A percentile compares a stretch with the other conserved stretches of the same genome.
Conservation (phyloP, 2,888 invertebrate species). For the Xestia xanthographa region DNA sequence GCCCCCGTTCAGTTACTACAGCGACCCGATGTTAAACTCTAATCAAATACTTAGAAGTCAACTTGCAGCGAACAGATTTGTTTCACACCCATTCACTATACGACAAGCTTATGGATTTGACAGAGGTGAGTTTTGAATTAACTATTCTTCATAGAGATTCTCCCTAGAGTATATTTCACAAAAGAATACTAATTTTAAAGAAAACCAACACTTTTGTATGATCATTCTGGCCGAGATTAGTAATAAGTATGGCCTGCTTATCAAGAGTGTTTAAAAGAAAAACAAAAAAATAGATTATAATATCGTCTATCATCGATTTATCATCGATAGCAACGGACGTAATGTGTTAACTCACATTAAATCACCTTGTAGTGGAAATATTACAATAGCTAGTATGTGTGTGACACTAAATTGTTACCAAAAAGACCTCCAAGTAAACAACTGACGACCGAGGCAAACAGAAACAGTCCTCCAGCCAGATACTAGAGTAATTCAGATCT, state of each 20-base stretch:
- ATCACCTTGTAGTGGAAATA: constrained; percentile 12
- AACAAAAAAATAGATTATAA: constrained; percentile 49
- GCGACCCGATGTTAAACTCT: constrained; percentile 80
- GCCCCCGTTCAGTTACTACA: constrained; percentile 79
- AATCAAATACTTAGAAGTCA: constrained; percentile 82
- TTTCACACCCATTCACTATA: constrained; percentile 78
- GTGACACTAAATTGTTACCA: neutral
- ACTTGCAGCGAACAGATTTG: constrained; percentile 80
- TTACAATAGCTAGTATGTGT: neutral
- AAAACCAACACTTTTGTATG: neutral
- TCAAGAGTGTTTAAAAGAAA: constrained; percentile 28
- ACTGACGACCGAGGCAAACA: neutral
- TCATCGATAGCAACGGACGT: constrained; percentile 41
- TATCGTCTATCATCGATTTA: constrained; percentile 44
- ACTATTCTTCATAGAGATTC: neutral
- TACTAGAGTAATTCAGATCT: neutral
- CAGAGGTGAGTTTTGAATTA: constrained; percentile 78
- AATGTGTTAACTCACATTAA: constrained; percentile 29
- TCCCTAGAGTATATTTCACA: neutral
- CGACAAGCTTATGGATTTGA: constrained; percentile 84
- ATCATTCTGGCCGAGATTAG: constrained; percentile 18
- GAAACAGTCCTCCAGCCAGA: neutral
- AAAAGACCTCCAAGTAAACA: constrained; percentile 9
- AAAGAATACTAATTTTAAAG: neutral
- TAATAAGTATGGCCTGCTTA: constrained; percentile 6